Conservation (phyloP, 2,113 vertebrate species). For the Phaetusa simplex region DNA sequence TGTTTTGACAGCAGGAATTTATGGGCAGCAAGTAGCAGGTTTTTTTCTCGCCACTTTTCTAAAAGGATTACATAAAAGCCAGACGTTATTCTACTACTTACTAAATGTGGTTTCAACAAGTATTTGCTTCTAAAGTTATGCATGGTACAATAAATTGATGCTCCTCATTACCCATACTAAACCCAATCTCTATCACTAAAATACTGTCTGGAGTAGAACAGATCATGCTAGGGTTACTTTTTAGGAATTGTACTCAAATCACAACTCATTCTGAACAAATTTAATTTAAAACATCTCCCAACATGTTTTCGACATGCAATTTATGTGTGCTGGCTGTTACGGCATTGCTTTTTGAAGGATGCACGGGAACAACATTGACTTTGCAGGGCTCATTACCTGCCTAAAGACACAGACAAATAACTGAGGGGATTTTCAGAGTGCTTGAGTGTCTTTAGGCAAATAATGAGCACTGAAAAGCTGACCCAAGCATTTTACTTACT, state of each 20-base stretch:
- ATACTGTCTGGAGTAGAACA: background rate
- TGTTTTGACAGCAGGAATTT: background rate
- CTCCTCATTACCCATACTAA: background rate
- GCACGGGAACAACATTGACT: background rate
- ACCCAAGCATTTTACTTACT: background rate
- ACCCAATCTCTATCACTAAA: background rate
- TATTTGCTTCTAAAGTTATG: background rate
- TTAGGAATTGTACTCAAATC: background rate
- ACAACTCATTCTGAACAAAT: background rate
- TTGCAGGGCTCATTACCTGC: background rate
- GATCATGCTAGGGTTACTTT: background rate
- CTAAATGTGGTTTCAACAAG: background rate
- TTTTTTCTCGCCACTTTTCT: background rate
- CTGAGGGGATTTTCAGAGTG: background rate
- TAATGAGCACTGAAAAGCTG: background rate
- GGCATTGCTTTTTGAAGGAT: background rate
- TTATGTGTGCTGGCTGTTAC: rapidly evolving
- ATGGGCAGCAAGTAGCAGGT: background rate
- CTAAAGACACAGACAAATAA: background rate
- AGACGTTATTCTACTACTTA: background rate
- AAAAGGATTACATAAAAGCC: background rate
- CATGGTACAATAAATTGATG: background rate
- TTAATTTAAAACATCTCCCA: background rate
- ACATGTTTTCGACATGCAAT: background rate
- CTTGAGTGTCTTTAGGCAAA: background rate